Base-by-base conservation (phyloP, 1,140 invertebrate species). In the Vollenhovia emeryi region DNA sequence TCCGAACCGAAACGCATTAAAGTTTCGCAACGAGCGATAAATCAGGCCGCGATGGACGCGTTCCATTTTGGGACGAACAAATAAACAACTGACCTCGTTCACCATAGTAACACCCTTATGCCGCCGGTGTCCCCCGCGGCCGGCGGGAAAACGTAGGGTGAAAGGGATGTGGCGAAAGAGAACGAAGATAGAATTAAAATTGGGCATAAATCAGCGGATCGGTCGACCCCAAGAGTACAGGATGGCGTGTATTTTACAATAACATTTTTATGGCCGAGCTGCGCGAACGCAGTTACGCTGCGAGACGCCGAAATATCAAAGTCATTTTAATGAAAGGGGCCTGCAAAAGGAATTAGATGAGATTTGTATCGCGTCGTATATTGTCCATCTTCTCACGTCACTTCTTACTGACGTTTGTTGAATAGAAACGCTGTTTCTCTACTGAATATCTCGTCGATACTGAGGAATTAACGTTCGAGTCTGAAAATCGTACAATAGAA, bases 61-160 rank as follows among this genome's bases (percentile, higher is more conserved):
- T 74, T 84, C 85, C 87, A 78, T 84, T 90, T 90, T 80, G 68
- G 64, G 69, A 84, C 50, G 78, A 86, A 76, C 88, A 85, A 91
- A 89, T 89, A 89, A 91, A 89, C 89, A 86, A 89, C 79, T 90
- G 86, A 90, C 89, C 85, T 86, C 85, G 85, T 91, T 90, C 86
- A 86, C 86, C 84, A 80, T 83, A 84, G 87, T 88, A 88, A 88
- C 87, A 86, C 82, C 78, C 78, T 78, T 73, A 79, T 45, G 62
- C 62, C 11, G 15, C 27, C 50, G 33, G 64, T 71, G 48, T 86
- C 52, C 66, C 78, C 62, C 68, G 75, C 59, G 86, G 66, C 48
- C 50, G 57, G 59, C 40, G 48, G 60, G 30, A 59, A 48, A 80
- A 50, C 36, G 55, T 24, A 74, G 69, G 36, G 30, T 71, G 76